Evolutionary conservation across 2,797 vertebrate species (phyloP), one percentile per base, ranked within the genome.

Genomic region (Acanthiza pusilla): DNA sequence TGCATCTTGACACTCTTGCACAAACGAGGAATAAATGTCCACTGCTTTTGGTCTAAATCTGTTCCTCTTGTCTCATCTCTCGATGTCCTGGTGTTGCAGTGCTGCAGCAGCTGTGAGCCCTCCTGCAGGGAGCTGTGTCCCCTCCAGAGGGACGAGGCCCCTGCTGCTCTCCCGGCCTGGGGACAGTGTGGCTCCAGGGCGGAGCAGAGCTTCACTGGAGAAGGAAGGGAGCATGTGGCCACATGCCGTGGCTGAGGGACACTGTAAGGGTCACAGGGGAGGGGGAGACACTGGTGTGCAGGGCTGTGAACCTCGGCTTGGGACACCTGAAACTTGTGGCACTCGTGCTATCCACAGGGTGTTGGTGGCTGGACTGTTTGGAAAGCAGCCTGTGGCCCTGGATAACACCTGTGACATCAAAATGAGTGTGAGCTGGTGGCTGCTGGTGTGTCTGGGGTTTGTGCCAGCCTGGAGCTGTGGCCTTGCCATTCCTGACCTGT

Each of bases 1-100:
- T 96, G 93, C 97, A 96, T 97, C 97, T 97, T 97, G 92, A 97
- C 97, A 97, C 96, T 97, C 96, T 97, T 97, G 96, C 97, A 97
- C 96, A 98, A 97, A 96, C 22, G 85, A 97, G 97, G 97, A 98
- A 98, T 98, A 98, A 98, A 98, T 97, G 94, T 97, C 97, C 96
- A 97, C 95, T 98, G 97, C 97, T 97, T 97, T 97, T 97, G 96
- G 96, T 97, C 97, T 98, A 97, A 97, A 85, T 38, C 96, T 96
- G 95, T 96, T 93, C 95, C 96, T 38, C 89, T 97, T 94, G 97
- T 97, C 92, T 98, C 73, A 91, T 97, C 96, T 98, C 94, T 98
- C 25, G 45, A 3, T 88, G 68, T 93, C 61, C 88, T 85, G 4
- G 43, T 84, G 77, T 74, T 0, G 43, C 61, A 78, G 80, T 12